phyloP scores from a whole-genome alignment of 2,888 invertebrate species.

The Apodemia hepburni region DNA sequence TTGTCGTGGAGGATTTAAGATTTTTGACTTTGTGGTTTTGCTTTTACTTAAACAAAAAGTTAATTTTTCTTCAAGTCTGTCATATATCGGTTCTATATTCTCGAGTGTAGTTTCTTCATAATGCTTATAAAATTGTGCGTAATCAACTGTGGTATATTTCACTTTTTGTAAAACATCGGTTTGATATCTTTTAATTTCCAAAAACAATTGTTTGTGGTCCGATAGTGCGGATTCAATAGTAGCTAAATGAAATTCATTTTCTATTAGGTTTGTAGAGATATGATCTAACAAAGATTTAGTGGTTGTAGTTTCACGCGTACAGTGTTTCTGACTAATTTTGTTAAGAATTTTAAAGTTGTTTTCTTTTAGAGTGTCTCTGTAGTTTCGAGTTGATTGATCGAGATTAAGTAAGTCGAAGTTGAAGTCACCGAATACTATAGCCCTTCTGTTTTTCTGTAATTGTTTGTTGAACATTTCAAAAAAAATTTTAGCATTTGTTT shows the following conservation, averaged over 20 bases:
- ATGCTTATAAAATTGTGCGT: too few relatives aligned
- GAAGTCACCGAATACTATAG: slow-evolving; percentile 24
- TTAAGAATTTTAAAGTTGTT: slow-evolving; percentile 24
- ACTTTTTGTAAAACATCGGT: too few relatives aligned
- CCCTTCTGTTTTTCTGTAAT: slow-evolving; percentile 21
- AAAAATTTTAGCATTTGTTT: slow-evolving; percentile 22
- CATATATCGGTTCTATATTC: too few relatives aligned
- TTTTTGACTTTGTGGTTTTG: too few relatives aligned
- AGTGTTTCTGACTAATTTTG: slow-evolving; percentile 24
- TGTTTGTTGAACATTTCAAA: slow-evolving; percentile 20
- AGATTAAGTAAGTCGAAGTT: slow-evolving; percentile 22
- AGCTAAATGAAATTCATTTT: slow-evolving; percentile 13
- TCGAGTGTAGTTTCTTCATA: too few relatives aligned
- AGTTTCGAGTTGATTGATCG: slow-evolving; percentile 12
- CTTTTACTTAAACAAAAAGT: not conserved
- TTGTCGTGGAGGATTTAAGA: too few relatives aligned
- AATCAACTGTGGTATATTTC: too few relatives aligned
- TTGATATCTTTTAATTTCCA: slow-evolving; percentile 19
- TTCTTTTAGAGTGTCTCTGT: slow-evolving; percentile 23
- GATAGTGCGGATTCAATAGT: slow-evolving; percentile 30
- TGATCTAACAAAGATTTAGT: slow-evolving; percentile 28
- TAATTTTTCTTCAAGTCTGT: too few relatives aligned
- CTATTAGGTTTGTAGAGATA: slow-evolving; percentile 23
- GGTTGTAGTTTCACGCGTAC: slow-evolving; percentile 24
- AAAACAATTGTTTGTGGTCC: slow-evolving; percentile 31